These are phyloP conservation scores for Arge pagana DNA, from an alignment of 2,888 invertebrate genomes.

Conservation along the genomic window DNA sequence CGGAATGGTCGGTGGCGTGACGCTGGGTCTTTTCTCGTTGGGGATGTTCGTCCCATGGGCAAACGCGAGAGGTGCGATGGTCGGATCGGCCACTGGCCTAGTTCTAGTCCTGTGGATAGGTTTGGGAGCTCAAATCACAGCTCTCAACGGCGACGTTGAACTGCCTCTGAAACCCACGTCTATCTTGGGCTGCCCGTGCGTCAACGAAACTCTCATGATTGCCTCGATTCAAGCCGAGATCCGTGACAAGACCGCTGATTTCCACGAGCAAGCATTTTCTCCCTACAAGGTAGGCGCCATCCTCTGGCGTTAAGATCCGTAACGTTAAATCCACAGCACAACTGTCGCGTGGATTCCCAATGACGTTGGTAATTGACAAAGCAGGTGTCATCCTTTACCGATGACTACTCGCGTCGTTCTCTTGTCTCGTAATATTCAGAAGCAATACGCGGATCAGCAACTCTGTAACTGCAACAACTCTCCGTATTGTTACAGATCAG, in stretches of 20 bases:
- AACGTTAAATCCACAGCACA: no score
- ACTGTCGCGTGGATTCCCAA: no score
- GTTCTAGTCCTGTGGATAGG: conserved; percentile 68
- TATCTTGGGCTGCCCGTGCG: conserved; percentile 61
- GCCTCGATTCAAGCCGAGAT: no score
- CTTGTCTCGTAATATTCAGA: no score
- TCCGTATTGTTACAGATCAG: conserved; percentile 43
- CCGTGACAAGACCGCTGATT: conserved; percentile 6
- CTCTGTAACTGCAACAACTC: background rate
- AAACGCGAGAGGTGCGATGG: conserved; percentile 76
- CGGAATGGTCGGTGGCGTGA: conserved; percentile 87
- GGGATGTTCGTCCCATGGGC: conserved; percentile 91
- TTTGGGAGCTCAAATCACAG: conserved; percentile 69
- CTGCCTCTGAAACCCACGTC: conserved; percentile 60
- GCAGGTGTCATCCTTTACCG: no score
- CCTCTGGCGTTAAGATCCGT: no score
- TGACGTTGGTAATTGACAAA: no score
- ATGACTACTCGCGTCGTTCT: no score
- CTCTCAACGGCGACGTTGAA: conserved; percentile 56
- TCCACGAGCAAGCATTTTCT: conserved; percentile 36
- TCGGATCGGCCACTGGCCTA: conserved; percentile 67
- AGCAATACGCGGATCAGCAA: background rate
- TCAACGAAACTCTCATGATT: conserved; percentile 58
- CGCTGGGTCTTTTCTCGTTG: conserved; percentile 82
- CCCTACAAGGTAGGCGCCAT: conserved; percentile 47